Evolutionary conservation across 1,140 invertebrate genomes (phyloP).

Genomic region (Papilio glaucus): DNA sequence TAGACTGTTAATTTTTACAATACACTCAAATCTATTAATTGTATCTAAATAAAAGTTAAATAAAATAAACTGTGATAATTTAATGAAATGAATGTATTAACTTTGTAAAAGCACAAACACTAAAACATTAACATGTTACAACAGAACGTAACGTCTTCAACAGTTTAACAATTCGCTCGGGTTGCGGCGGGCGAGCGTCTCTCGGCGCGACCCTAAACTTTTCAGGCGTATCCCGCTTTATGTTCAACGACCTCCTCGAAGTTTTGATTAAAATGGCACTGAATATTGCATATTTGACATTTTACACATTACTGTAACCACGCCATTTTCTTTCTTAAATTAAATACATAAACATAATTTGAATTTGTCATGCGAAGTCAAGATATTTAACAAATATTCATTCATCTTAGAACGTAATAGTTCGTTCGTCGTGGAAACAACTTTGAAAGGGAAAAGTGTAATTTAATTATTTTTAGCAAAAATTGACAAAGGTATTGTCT

Average conservation of each 20-base stretch:
- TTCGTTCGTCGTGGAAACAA: too few species aligned
- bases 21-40: too few species aligned
- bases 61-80: neutral
- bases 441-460: too few species aligned
- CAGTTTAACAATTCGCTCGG: neutral
- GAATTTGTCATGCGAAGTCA: too few species aligned
- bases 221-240: neutral
- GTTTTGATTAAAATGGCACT: constrained; percentile 4
- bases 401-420: too few species aligned
- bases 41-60: neutral
- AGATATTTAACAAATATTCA: too few species aligned
- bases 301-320: neutral
- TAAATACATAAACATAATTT: neutral
- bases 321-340: neutral
- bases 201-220: neutral
- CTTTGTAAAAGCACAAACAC: neutral
- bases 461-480: too few species aligned
- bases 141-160: neutral
- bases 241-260: neutral
- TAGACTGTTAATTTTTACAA: too few species aligned
- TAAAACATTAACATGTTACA: neutral
- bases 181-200: neutral
- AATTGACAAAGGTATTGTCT: too few species aligned
- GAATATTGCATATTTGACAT: constrained; percentile 5
- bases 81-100: neutral